Evolutionary conservation across 2,113 vertebrate species (phyloP).

Genomic region (Salminus brasiliensis): DNA sequence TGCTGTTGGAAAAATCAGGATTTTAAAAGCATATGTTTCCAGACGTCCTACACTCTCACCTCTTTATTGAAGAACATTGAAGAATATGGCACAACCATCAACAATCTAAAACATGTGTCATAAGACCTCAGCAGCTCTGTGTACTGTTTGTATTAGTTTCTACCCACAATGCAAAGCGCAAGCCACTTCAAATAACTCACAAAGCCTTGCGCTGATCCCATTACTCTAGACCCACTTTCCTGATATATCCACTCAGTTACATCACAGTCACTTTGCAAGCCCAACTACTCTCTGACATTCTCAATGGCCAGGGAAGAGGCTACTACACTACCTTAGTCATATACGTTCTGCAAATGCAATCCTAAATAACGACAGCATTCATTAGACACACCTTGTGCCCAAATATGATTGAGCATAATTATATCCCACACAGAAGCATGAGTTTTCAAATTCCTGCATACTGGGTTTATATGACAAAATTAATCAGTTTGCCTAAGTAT

Average conservation of each 20-base stretch:
- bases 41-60: no score
- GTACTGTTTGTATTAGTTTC: not conserved
- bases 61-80: no score
- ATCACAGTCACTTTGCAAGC: constrained; percentile 61
- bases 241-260: constrained; percentile 67
- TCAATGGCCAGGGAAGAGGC: not conserved
- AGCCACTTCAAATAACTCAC: constrained; percentile 67
- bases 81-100: no score
- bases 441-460: no score
- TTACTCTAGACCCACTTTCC: constrained; percentile 77
- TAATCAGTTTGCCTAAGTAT: no score
- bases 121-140: constrained; percentile 29
- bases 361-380: not conserved
- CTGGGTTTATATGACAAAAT: no score
- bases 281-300: not conserved
- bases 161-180: constrained; percentile 34
- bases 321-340: constrained; percentile 1
- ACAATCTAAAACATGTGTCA: not conserved
- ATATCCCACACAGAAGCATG: not conserved
- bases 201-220: constrained; percentile 75
- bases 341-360: not conserved
- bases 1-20: no score
- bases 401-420: not conserved
- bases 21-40: no score
- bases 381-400: not conserved